Percentiles rank a stretch among this genome's conserved stretches.
These are phyloP conservation scores for Zosterops pallidus DNA, from an alignment of 2,113 vertebrate species.

Conservation along the genomic window DNA sequence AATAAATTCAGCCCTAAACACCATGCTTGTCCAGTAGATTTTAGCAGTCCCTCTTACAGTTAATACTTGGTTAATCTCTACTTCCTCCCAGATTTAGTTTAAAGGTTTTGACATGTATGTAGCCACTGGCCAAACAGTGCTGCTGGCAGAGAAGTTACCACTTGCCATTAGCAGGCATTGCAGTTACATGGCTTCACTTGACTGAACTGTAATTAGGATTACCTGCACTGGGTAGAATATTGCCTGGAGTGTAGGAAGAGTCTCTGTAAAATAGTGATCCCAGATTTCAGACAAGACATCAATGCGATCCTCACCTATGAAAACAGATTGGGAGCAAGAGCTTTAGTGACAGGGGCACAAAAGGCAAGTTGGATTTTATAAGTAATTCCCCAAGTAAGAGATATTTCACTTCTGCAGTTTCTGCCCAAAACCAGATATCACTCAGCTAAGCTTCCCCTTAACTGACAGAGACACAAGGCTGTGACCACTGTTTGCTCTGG, in stretches of 20 bases:
- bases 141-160: neutral
- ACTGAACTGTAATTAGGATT: constrained; percentile 31
- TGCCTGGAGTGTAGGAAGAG: constrained; percentile 92
- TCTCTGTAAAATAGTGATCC: constrained; percentile 92
- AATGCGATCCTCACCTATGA: constrained; percentile 83
- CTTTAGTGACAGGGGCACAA: neutral
- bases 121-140: neutral
- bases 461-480: neutral
- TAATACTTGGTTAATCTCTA: neutral
- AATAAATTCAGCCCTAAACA: neutral
- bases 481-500: neutral
- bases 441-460: neutral
- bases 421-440: neutral
- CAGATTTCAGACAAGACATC: constrained; percentile 84
- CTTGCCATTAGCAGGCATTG: neutral
- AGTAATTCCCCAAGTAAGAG: neutral
- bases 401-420: neutral
- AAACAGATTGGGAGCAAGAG: neutral
- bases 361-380: neutral
- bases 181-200: neutral
- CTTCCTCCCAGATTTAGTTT: neutral
- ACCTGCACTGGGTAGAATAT: constrained; percentile 97
- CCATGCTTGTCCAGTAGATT: neutral
- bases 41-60: neutral
- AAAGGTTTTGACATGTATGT: neutral